phyloP scores from a whole-genome alignment of 2,113 vertebrate genomes.

The Chaetodon trifascialis region DNA sequence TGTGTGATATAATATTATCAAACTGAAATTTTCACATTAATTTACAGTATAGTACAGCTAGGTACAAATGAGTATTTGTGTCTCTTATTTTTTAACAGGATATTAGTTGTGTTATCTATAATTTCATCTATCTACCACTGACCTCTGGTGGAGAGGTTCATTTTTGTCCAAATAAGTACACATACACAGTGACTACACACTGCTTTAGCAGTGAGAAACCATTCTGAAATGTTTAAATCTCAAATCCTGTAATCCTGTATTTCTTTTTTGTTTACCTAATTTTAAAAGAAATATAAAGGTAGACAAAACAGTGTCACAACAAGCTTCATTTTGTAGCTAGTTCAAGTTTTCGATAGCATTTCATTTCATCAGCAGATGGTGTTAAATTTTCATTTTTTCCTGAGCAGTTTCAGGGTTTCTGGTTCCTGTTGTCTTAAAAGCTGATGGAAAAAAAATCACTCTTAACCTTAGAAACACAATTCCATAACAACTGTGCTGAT shows the following conservation, averaged over 20 bases:
- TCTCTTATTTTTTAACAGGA: not conserved
- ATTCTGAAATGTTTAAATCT: not conserved
- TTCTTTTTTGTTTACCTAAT: not conserved
- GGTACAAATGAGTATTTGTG: not conserved
- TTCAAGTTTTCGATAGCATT: not conserved
- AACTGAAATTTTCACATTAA: not conserved
- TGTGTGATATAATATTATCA: not conserved
- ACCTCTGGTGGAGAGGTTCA: slow-evolving; percentile 39
- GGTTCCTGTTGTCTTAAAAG: not conserved
- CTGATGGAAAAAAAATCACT: not conserved
- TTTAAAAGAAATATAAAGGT: not conserved
- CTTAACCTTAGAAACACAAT: not conserved
- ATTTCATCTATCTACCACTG: slow-evolving; percentile 10
- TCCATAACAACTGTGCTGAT: not conserved
- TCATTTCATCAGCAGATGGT: not conserved
- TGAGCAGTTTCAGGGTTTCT: not conserved
- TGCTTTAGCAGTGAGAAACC: not conserved
- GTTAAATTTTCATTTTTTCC: not conserved
- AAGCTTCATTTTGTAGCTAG: not conserved
- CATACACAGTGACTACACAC: not conserved
- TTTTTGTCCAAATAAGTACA: not conserved
- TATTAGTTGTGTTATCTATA: not conserved
- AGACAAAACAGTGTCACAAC: not conserved
- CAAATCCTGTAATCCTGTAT: not conserved
- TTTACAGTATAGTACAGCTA: not conserved